Evolutionary conservation across 2,888 invertebrate genomes (phyloP), one percentile per base, ranked within the genome.

Genomic region (Parthenolecanium corni): DNA sequence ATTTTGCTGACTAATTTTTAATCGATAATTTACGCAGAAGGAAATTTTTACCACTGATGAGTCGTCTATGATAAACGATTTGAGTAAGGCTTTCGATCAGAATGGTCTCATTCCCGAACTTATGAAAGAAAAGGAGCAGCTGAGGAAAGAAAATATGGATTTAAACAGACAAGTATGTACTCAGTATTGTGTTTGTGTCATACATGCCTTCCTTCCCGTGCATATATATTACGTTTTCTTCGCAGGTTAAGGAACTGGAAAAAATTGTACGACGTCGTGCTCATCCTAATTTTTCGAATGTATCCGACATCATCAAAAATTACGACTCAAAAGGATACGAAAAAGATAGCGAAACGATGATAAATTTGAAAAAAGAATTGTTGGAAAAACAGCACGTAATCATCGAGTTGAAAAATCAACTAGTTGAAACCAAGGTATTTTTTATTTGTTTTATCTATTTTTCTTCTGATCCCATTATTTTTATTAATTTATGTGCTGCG

Each of bases 211-310:
- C n/a, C n/a, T n/a, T n/a, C n/a, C n/a, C n/a, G n/a, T n/a, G n/a
- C n/a, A n/a, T n/a, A n/a, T n/a, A n/a, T n/a, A n/a, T 18, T 49
- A 16, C 6, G 16, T 21, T 21, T 36, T 58, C 5, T 18, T 38
- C 16, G 21, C 14, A 63, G 63, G 53, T 63, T 16, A 63, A 63
- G 53, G 63, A 63, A 63, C 44, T 63, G 31, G 63, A 63, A 53
- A 53, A 44, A n/a, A 63, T 63, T 44, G 53, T 63, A 4, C 49
- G 61, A 23, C 61, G 61, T 36, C 49, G 61, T 31, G 61, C 61
- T 3, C 61, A 61, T 51, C 61, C 61, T 1, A 61, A 61, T 23
- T 49, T 61, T 49, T 61, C 61, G 12, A 31, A 61, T 40, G 61
- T 61, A 23, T 49, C 47, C 12, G 49, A 61, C 21, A 61, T 61